A percentile compares a stretch with the other conserved stretches of the same genome.
Conservation (phyloP, 2,797 vertebrate genomes). For the Lates japonicus region DNA sequence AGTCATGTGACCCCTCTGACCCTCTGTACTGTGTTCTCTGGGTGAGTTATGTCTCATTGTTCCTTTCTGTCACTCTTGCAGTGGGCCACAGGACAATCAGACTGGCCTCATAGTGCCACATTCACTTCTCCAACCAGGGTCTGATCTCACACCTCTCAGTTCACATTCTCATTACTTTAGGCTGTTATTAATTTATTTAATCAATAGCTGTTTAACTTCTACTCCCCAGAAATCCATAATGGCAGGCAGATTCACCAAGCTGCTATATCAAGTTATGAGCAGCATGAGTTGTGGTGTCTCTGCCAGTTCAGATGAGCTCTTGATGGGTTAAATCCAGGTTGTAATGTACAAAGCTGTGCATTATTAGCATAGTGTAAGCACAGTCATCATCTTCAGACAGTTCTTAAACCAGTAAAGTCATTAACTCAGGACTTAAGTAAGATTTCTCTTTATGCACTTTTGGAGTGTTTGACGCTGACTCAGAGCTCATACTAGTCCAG, state of each 20-base stretch:
- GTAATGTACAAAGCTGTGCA: neutral
- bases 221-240: constrained; percentile 43
- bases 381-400: constrained; percentile 11
- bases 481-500: constrained; percentile 46
- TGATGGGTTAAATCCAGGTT: constrained; percentile 12
- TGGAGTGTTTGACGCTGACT: constrained; percentile 43
- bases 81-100: constrained; percentile 46
- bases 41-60: constrained; percentile 67
- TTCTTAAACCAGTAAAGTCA: neutral
- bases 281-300: neutral
- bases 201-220: constrained; percentile 63
- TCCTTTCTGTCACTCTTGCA: constrained; percentile 55
- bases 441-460: constrained; percentile 32
- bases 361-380: constrained; percentile 12
- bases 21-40: constrained; percentile 45
- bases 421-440: constrained; percentile 12
- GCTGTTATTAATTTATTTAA: constrained; percentile 78
- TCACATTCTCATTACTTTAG: constrained; percentile 66
- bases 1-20: constrained; percentile 64
- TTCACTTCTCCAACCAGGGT: constrained; percentile 49
- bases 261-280: constrained; percentile 43
- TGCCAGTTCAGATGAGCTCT: constrained; percentile 23
- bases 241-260: constrained; percentile 44
- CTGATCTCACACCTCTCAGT: constrained; percentile 79
- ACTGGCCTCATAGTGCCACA: constrained; percentile 79